A percentile compares a stretch with the other conserved stretches of the same genome.
Conservation (phyloP, 2,888 invertebrate genomes). For the Rambutsinella grinnellia region DNA sequence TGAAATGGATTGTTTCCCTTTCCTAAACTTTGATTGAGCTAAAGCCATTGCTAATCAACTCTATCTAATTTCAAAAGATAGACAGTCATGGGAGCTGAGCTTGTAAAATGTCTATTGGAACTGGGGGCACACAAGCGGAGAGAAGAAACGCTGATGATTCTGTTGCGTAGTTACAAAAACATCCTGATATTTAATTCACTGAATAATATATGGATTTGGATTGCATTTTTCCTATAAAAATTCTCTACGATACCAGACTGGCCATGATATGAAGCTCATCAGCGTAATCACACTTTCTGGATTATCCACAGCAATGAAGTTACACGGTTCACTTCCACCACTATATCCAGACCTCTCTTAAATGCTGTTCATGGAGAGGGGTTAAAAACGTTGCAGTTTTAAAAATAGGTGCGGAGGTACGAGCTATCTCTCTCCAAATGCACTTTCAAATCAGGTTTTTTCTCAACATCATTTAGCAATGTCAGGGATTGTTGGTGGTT, state of each 20-base stretch:
- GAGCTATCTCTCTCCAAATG: neutral
- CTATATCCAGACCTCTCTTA: too few relatives aligned
- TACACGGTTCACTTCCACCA: conserved; percentile 36
- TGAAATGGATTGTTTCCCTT: too few relatives aligned
- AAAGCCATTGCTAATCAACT: conserved; percentile 57
- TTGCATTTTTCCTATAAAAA: too few relatives aligned
- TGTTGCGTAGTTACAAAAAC: neutral
- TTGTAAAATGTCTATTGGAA: conserved; percentile 39
- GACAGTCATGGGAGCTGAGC: conserved; percentile 57
- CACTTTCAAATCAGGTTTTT: neutral
- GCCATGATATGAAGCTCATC: neutral
- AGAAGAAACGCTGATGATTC: neutral
- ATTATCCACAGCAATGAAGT: conserved; percentile 41
- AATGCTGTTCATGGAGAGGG: neutral
- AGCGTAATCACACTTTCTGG: neutral
- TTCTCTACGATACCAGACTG: too few relatives aligned
- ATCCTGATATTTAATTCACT: neutral
- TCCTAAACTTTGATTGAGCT: neutral
- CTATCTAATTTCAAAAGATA: conserved; percentile 50
- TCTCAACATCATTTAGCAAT: neutral
- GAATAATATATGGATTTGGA: neutral
- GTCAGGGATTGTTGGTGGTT: neutral
- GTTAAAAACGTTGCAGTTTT: neutral
- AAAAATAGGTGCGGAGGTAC: neutral
- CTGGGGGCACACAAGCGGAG: neutral